Base-by-base conservation (phyloP, 2,888 invertebrate species). In the Heteropelma amictum region DNA sequence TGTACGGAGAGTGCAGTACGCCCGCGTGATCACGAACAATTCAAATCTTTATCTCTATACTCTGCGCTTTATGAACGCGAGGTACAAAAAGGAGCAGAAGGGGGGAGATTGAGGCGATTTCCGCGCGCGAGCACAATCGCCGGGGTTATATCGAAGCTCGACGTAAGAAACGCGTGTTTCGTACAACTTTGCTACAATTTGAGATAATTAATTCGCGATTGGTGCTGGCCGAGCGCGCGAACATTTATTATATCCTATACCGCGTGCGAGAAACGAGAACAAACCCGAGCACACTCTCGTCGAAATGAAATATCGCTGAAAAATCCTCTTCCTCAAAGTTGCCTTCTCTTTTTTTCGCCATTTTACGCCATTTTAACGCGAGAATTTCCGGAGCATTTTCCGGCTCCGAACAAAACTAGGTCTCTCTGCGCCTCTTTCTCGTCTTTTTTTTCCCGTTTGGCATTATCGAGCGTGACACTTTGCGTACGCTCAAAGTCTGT, bases 181-280 rank as follows among this genome's bases (percentile, higher is more conserved):
- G 72, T 72, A 83, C 82, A 82, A 4, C 10, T 84, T 69, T 60
- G 82, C 82, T 84, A 82, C 85, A 82, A 74, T 82, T 23, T 82
- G 78, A 79, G 84, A 83, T 87, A 85, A 87, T 86, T 86, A 84
- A 85, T 85, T 84, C 86, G 81, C 82, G 86, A 86, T 86, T 84
- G 82, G 85, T 86, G 72, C 79, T 77, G 61, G 64, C 64, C 49
- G 64, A 53, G 72, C 60, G 65, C 47, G 38, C 63, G 33, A 70
- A 61, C 54, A 73, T 72, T n/a, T 72, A 76, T 77, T 72, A 76
- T n/a, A n/a, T n/a, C n/a, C 63, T 63, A 45, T 72, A 61, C 49
- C 64, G 68, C 51, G n/a, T n/a, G n/a, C n/a, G n/a, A 67, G 68
- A 76, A 78, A 72, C 64, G 74, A 76, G 76, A 78, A 77, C 76